Percentiles rank a stretch among this genome's conserved stretches.
phyloP scores from a whole-genome alignment of 2,888 invertebrate species.

The Lucinisca nassula region DNA sequence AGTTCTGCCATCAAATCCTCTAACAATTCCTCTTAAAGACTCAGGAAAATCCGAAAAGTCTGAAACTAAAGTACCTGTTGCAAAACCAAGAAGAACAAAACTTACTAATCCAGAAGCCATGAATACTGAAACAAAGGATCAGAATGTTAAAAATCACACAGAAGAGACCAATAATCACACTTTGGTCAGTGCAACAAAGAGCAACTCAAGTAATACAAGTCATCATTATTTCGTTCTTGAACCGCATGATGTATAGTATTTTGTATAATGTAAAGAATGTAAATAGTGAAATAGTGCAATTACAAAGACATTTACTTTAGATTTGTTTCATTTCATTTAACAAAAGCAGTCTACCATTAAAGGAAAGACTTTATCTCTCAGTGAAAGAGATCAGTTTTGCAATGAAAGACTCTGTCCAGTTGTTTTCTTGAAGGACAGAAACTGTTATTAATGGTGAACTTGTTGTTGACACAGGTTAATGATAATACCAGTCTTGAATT shows the following conservation, averaged over 20 bases:
- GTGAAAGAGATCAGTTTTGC: too few species aligned
- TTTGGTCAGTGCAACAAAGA: constrained; percentile 34
- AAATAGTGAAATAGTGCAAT: too few species aligned
- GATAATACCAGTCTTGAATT: too few species aligned
- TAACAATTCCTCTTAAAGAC: not conserved
- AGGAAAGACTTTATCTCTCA: too few species aligned
- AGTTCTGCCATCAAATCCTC: constrained; percentile 54
- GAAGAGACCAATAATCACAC: constrained; percentile 39
- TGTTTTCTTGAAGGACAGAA: too few species aligned
- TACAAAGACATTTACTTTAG: too few species aligned
- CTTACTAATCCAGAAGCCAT: not conserved
- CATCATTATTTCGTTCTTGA: constrained; percentile 69
- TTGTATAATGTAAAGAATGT: not conserved
- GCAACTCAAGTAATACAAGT: constrained; percentile 40
- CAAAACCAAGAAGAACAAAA: constrained; percentile 26
- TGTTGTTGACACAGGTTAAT: too few species aligned
- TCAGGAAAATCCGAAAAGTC: not conserved
- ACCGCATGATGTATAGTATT: constrained; percentile 15
- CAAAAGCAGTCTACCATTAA: too few species aligned
- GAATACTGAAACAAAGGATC: not conserved
- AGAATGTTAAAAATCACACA: not conserved
- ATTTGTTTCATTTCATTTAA: too few species aligned
- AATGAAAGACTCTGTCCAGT: too few species aligned
- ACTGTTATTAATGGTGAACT: too few species aligned
- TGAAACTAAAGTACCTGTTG: not conserved